Evolutionary conservation across 2,888 invertebrate genomes (phyloP).

Genomic region (Volucella bombylans): DNA sequence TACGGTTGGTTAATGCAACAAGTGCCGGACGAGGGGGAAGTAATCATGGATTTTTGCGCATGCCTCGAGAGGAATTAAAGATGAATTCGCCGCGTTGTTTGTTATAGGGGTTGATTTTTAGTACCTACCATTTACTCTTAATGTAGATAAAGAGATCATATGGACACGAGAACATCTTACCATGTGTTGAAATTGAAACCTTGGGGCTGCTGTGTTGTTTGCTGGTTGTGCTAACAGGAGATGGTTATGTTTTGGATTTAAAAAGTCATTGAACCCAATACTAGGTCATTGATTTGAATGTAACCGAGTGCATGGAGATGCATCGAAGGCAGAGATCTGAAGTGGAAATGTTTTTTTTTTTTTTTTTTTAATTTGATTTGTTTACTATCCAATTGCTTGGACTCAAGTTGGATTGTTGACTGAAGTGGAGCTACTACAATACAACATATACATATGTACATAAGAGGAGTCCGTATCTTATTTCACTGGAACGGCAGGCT

Average conservation of each 20-base stretch:
- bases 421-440: background rate
- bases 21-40: conserved; percentile 35
- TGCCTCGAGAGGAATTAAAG: background rate
- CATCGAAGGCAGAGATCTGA: conserved; percentile 10
- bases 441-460: no score
- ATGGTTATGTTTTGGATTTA: conserved; percentile 36
- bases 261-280: conserved; percentile 63
- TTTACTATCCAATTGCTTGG: background rate
- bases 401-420: conserved; percentile 9
- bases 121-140: conserved; percentile 24
- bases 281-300: conserved; percentile 59
- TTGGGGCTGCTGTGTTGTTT: background rate
- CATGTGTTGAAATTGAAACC: no score
- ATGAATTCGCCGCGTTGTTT: conserved; percentile 46
- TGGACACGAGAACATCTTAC: background rate
- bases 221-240: background rate
- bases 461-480: no score
- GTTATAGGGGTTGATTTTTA: conserved; percentile 10
- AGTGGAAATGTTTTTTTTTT: conserved; percentile 7
- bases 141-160: background rate
- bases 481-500: no score
- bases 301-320: conserved; percentile 40
- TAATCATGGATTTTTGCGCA: conserved; percentile 21
- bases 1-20: conserved; percentile 42
- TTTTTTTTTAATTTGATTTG: background rate